These are phyloP conservation scores for Sebastes minor DNA, from an alignment of 2,797 vertebrate species.

Conservation along the genomic window DNA sequence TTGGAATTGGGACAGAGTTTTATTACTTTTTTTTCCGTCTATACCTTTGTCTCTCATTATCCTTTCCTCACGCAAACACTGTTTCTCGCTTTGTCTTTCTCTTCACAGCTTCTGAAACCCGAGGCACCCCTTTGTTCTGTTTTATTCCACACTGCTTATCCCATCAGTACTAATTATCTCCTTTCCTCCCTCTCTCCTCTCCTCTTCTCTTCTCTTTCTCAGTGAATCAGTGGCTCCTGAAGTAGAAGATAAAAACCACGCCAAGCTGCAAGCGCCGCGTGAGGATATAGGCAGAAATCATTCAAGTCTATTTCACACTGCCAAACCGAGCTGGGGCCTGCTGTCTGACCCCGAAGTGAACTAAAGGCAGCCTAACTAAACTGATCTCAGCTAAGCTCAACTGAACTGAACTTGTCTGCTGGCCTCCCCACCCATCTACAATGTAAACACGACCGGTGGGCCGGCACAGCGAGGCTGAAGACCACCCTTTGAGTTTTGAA, in stretches of 20 bases:
- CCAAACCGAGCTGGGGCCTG: slow-evolving; percentile 16
- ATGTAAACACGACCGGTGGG: not conserved
- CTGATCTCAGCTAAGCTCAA: slow-evolving; percentile 13
- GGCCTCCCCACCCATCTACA: slow-evolving; percentile 20
- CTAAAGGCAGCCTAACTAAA: slow-evolving; percentile 11
- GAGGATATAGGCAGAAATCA: slow-evolving; percentile 22
- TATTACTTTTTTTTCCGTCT: not conserved
- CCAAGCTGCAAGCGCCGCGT: not conserved
- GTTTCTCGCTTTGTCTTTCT: not conserved
- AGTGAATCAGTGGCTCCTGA: slow-evolving; percentile 97
- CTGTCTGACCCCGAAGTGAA: slow-evolving; percentile 1
- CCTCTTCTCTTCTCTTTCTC: slow-evolving; percentile 4
- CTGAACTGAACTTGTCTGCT: slow-evolving; percentile 3
- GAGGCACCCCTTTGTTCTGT: slow-evolving; percentile 19
- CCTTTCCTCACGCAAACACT: not conserved
- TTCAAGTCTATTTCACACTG: slow-evolving; percentile 35
- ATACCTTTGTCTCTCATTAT: slow-evolving; percentile 1
- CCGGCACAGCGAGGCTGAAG: not conserved
- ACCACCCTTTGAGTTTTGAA: not conserved
- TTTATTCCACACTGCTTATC: slow-evolving; percentile 10
- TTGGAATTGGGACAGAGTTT: not conserved
- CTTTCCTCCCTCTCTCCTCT: not conserved
- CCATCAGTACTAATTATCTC: slow-evolving; percentile 42
- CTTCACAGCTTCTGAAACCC: slow-evolving; percentile 16
- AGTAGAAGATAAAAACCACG: slow-evolving; percentile 72